These are phyloP conservation scores for Otus scops DNA, from an alignment of 2,797 vertebrate species.

Conservation along the genomic window DNA sequence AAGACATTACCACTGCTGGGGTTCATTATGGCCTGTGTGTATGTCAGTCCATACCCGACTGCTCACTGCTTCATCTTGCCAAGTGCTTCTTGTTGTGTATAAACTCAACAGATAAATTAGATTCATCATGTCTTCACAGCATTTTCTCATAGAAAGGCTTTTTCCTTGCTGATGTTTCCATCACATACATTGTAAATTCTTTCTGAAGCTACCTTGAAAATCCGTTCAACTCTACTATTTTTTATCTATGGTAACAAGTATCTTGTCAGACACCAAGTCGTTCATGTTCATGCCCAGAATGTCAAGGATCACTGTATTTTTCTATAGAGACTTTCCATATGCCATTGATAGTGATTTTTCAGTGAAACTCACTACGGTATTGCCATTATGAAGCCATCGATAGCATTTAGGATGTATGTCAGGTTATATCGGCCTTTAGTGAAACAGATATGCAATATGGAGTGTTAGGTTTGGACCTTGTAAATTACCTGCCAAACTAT, in stretches of 20 bases:
- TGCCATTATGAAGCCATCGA: neutral
- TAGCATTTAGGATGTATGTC: neutral
- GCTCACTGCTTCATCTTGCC: neutral
- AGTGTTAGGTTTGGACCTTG: neutral
- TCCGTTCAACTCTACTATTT: neutral
- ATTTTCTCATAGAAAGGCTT: neutral
- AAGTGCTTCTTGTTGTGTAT: neutral
- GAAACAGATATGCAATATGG: neutral
- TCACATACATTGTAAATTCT: neutral
- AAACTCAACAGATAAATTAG: neutral
- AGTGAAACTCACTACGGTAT: neutral
- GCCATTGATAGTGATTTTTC: neutral
- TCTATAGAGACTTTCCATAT: neutral
- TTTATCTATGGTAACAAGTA: neutral
- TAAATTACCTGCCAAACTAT: neutral
- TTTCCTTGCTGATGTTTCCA: neutral
- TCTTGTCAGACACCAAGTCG: neutral
- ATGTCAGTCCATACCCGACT: neutral
- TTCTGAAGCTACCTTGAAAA: neutral
- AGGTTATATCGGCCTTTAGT: neutral
- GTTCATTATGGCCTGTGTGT: fast-evolving
- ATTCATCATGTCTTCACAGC: neutral
- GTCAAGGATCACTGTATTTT: neutral
- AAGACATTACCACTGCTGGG: neutral
- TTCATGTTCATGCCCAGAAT: neutral